Evolutionary conservation across 1,140 invertebrate species (phyloP), one percentile per base, ranked within the genome.

Genomic region (Orussus abietinus): DNA sequence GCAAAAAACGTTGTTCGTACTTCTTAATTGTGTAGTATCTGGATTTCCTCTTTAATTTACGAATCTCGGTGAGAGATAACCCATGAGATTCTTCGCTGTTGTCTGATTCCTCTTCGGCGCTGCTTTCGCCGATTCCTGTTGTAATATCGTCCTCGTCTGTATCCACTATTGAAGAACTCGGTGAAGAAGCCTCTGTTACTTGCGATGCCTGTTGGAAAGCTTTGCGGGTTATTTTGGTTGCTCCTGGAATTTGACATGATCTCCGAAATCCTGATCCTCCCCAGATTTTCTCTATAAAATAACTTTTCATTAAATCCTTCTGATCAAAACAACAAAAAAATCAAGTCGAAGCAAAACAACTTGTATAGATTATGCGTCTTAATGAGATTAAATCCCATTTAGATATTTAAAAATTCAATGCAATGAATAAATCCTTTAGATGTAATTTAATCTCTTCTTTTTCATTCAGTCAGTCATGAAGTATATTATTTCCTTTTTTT

Each of bases 201-300:
- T 57, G 49, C 4, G 68, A 65, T 34, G 49, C 42, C 38, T 71
- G 65, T 7, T 42, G 47, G 45, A 20, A 56, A 20, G 31, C 58
- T 66, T 35, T 50, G 48, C 5, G 51, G 45, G n/a, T n/a, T 42
- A 42, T 35, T 53, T 66, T 20, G 54, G 45, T 9, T 42, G 37
- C 42, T 66, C 45, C 53, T 34, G 56, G 46, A 11, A 42, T 39
- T 15, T 53, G 56, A 44, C 47, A 62, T 10, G 55, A 39, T 40
- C 56, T 61, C 18, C 56, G 57, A 34, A 66, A 25, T 34, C 59
- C 51, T 12, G 60, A 57, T 22, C 63, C 57, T 18, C 63, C 59
- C 71, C 71, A 72, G 43, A 71, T 62, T 57, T 67, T 72, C 19
- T 58, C 69, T 72, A 11, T 13, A 30, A 19, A n/a, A 11, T 1